Conservation (phyloP, 1,140 invertebrate genomes). For the Apis florea region DNA sequence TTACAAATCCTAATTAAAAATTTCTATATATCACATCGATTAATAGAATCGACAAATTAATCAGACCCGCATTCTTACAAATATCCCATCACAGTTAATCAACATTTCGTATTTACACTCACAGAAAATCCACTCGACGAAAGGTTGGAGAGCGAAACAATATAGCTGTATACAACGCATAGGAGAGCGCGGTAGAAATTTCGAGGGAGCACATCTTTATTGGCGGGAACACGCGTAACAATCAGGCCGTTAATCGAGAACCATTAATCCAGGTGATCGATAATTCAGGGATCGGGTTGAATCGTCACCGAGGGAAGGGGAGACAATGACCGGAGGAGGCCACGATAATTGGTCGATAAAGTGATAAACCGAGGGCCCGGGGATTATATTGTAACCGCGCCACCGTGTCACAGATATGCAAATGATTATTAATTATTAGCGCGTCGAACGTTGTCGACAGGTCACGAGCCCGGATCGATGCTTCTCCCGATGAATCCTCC, state of each 20-base stretch:
- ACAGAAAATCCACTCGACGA: background rate
- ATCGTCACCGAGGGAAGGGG: slow-evolving; percentile 3
- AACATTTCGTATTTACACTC: too few relatives aligned
- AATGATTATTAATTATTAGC: slow-evolving; percentile 67
- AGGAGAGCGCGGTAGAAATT: background rate
- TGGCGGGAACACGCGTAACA: slow-evolving; percentile 14
- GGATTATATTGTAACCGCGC: slow-evolving; percentile 54
- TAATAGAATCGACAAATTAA: too few relatives aligned
- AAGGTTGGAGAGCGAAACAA: background rate
- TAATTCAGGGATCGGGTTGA: slow-evolving; percentile 6
- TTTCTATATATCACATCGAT: too few relatives aligned
- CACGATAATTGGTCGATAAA: slow-evolving; percentile 49
- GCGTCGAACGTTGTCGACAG: slow-evolving; percentile 49
- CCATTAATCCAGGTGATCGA: slow-evolving; percentile 16
- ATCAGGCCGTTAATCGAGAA: slow-evolving; percentile 2
- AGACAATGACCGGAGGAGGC: slow-evolving; percentile 14
- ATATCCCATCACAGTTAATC: too few relatives aligned
- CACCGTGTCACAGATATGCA: slow-evolving; percentile 55
- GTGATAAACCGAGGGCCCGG: slow-evolving; percentile 45
- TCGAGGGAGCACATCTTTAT: background rate
- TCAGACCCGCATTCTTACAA: too few relatives aligned
- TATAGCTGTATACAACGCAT: background rate
- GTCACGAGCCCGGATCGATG: slow-evolving; percentile 36
- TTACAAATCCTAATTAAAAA: too few relatives aligned
- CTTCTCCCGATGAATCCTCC: slow-evolving; percentile 29